Conservation (phyloP, 2,888 invertebrate genomes). For the Lasiommata megera region DNA sequence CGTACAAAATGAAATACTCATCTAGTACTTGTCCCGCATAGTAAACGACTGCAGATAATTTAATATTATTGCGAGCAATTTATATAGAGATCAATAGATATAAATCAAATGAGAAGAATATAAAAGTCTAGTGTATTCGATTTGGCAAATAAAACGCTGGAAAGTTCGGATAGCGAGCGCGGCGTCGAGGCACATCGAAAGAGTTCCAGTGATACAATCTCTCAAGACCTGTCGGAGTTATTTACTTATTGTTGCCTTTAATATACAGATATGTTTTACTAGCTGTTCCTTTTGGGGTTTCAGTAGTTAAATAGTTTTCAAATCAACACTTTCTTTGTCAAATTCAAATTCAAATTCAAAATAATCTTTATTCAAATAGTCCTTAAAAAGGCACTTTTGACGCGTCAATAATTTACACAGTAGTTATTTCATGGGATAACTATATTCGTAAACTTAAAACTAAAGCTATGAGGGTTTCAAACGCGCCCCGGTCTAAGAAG, state of each 20-base stretch:
- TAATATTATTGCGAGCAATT: constrained; percentile 8
- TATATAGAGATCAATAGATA: constrained; percentile 16
- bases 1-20: too few species aligned
- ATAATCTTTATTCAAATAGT: too few species aligned
- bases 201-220: constrained; percentile 23
- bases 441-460: too few species aligned
- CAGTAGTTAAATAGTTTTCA: too few species aligned
- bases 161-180: constrained; percentile 17
- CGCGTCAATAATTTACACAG: too few species aligned
- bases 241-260: background rate
- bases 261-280: constrained; percentile 32
- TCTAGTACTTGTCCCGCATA: background rate
- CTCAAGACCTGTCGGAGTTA: constrained; percentile 28
- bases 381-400: too few species aligned
- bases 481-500: too few species aligned
- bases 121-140: constrained; percentile 21
- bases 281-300: too few species aligned
- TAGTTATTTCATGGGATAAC: too few species aligned
- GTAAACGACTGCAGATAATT: background rate
- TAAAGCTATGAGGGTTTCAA: too few species aligned
- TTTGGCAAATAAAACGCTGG: constrained; percentile 25
- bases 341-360: too few species aligned
- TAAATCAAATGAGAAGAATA: constrained; percentile 20
- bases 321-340: too few species aligned
- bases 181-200: constrained; percentile 20